Base-by-base conservation (phyloP, 2,113 vertebrate species). In the Elachura formosa region DNA sequence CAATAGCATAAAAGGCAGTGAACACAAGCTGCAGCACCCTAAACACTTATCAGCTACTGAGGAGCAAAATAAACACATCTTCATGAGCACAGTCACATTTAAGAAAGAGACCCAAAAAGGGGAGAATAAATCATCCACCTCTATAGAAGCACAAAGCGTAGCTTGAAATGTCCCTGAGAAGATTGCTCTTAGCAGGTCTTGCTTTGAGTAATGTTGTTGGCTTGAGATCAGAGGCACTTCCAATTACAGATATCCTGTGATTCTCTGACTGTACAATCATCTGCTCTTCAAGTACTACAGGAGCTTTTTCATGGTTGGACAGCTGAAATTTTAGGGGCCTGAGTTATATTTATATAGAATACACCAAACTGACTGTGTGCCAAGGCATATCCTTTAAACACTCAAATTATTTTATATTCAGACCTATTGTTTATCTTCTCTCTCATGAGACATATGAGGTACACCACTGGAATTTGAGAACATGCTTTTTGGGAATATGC, bases 361-460 rank as follows among this genome's bases (percentile, higher is more conserved):
- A 19, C 22, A 56, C 8, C 7, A 41, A 24, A 55, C 0, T 71
- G 45, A 33, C 15, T 41, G 11, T 14, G 12, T 63, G 16, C 38
- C 24, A 84, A 75, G 11, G 26, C 23, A 58, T 4, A 63, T 18
- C 16, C 14, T 54, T 45, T 63, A 34, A 49, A 2, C 5, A 63
- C 11, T 58, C 18, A 54, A 55, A 78, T 59, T 74, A 66, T 46
- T 69, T 75, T 2, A 18, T 67, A 40, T 61, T 84, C 21, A 41
- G 36, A 72, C 24, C 10, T 56, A 29, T 25, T 83, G 2, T 63
- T 84, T 87, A 55, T 36, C 4, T 26, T 78, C 28, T 72, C 5
- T 11, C 34, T 77, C 36, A 22, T 0, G 1, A 71, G n/a, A 40
- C 3, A n/a, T 33, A 46, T 3, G 6, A 76, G 18, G 28, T 24